Conservation (phyloP, 2,888 invertebrate species). For the Platycheirus rosarum region DNA sequence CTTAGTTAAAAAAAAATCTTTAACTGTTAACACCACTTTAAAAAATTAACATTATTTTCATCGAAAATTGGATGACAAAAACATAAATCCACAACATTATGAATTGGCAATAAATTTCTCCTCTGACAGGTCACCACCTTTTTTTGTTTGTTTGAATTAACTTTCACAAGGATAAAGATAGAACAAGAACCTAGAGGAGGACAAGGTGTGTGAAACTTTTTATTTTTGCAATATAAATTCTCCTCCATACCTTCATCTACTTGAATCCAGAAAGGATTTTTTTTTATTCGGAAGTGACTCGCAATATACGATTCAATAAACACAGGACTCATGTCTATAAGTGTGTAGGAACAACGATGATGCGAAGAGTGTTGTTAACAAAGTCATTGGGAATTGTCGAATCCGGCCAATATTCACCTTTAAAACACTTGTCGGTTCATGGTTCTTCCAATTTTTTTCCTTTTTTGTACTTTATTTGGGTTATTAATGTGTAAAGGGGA, state of each 20-base stretch:
- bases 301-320: slow-evolving; percentile 15
- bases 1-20: no score
- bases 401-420: slow-evolving; percentile 68
- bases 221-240: background rate
- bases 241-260: background rate
- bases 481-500: background rate
- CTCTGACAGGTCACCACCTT: slow-evolving; percentile 55
- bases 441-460: slow-evolving; percentile 26
- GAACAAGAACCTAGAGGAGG: no score
- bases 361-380: slow-evolving; percentile 68
- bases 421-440: slow-evolving; percentile 64
- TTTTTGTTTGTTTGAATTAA: background rate
- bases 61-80: no score
- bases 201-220: slow-evolving; percentile 19
- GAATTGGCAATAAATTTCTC: slow-evolving; percentile 67
- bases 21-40: no score
- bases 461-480: background rate
- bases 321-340: slow-evolving; percentile 25
- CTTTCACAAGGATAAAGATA: slow-evolving; percentile 8
- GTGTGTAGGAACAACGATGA: slow-evolving; percentile 24
- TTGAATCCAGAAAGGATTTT: background rate
- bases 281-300: background rate
- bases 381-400: slow-evolving; percentile 72
- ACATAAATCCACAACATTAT: slow-evolving; percentile 40
- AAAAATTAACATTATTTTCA: no score